Evolutionary conservation across 92 coral and sea anemone species (phyloP).

Genomic region (Pocillopora grandis): DNA sequence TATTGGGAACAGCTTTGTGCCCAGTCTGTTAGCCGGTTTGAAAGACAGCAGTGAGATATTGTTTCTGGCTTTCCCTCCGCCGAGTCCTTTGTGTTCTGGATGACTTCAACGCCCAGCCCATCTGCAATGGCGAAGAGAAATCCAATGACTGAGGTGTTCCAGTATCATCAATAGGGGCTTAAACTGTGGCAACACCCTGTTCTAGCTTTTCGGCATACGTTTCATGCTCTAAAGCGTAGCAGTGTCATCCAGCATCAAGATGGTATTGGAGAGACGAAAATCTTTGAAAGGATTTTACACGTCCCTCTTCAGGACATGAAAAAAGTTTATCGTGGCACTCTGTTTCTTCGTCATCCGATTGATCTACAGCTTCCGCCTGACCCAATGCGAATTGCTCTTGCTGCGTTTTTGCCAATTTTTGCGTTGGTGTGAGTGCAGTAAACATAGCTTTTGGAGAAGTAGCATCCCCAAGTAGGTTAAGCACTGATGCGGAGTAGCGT

Average conservation of each 20-base stretch:
- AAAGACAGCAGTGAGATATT: slow-evolving; percentile 40
- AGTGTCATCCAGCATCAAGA: slow-evolving; percentile 53
- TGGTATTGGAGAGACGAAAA: slow-evolving; percentile 49
- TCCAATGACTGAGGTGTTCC: background rate
- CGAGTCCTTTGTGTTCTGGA: slow-evolving; percentile 35
- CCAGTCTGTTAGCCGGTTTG: slow-evolving; percentile 38
- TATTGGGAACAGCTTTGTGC: slow-evolving; percentile 39
- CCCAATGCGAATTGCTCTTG: slow-evolving; percentile 2
- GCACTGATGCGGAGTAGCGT: slow-evolving; percentile 26
- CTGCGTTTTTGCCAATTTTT: slow-evolving; percentile 24
- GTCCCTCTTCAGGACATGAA: slow-evolving; percentile 61
- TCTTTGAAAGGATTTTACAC: slow-evolving; percentile 53
- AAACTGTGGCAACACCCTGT: slow-evolving; percentile 23
- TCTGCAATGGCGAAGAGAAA: slow-evolving; percentile 25
- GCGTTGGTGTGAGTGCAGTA: slow-evolving; percentile 30
- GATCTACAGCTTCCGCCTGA: slow-evolving; percentile 11
- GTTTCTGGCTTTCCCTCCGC: slow-evolving; percentile 40
- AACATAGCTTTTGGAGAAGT: slow-evolving; percentile 37
- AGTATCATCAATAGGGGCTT: background rate
- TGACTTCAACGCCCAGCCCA: slow-evolving; percentile 61
- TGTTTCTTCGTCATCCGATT: slow-evolving; percentile 17
- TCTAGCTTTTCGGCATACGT: slow-evolving; percentile 56
- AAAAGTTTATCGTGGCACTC: slow-evolving; percentile 39
- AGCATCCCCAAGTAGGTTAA: slow-evolving; percentile 28
- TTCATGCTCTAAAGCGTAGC: slow-evolving; percentile 54